Conservation (phyloP, 1,140 invertebrate genomes). For the Zaprionus capensis region DNA sequence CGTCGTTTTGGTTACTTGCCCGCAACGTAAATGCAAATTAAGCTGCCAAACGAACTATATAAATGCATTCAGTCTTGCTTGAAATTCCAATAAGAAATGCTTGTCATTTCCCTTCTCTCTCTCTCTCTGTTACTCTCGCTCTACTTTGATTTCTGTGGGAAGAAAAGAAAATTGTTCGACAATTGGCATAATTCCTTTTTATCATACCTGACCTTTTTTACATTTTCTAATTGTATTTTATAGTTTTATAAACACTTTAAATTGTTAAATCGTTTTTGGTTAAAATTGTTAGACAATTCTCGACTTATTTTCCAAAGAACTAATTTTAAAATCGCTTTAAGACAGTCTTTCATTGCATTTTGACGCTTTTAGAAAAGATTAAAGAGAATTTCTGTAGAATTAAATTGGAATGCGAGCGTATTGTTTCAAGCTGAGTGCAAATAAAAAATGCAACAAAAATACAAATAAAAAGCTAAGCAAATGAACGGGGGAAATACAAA, state of each 20-base stretch:
- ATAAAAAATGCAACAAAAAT: slow-evolving; percentile 28
- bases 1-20: not conserved
- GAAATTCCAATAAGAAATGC: slow-evolving; percentile 2
- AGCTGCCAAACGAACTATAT: not conserved
- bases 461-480: slow-evolving; percentile 40
- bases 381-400: not conserved
- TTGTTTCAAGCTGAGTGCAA: slow-evolving; percentile 20
- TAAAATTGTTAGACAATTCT: too few relatives aligned
- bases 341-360: too few relatives aligned
- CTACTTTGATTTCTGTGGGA: not conserved
- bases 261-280: too few relatives aligned
- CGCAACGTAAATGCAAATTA: slow-evolving; percentile 3
- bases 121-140: not conserved
- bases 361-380: not conserved
- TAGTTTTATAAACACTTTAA: too few relatives aligned
- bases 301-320: too few relatives aligned
- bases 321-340: too few relatives aligned
- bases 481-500: slow-evolving; percentile 42
- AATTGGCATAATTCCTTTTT: not conserved
- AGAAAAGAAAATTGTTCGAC: not conserved
- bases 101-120: not conserved
- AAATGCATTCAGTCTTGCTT: slow-evolving; percentile 7
- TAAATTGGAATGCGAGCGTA: slow-evolving; percentile 7
- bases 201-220: not conserved
- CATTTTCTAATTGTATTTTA: too few relatives aligned